Conservation (phyloP, 2,888 invertebrate species). For the Carterocephalus palaemon region DNA sequence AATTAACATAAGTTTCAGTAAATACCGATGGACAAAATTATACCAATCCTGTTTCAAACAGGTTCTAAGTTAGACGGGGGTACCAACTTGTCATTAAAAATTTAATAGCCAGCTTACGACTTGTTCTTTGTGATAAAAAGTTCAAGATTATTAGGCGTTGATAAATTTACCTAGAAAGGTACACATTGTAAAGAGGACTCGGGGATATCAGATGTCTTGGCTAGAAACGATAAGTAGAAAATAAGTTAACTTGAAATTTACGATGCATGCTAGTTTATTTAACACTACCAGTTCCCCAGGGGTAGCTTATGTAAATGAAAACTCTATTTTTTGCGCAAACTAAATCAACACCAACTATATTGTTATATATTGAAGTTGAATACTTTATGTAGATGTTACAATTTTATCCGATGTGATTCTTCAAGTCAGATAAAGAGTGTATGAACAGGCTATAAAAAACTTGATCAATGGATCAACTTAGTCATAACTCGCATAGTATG, state of each 20-base stretch:
- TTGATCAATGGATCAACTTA: constrained; percentile 42
- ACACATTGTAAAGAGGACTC: neutral
- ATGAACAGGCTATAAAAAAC: constrained; percentile 20
- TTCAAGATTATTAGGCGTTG: constrained; percentile 1
- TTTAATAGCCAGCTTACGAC: constrained; percentile 35
- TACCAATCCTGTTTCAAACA: constrained; percentile 48
- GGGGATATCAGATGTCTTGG: constrained; percentile 10
- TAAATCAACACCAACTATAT: constrained; percentile 14
- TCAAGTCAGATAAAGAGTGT: neutral
- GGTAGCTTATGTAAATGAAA: constrained; percentile 1
- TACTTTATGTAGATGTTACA: neutral
- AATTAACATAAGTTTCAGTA: constrained; percentile 14
- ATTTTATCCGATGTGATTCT: neutral
- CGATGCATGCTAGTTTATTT: constrained; percentile 18
- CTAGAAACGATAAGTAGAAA: constrained; percentile 15
- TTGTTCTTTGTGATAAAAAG: constrained; percentile 4
- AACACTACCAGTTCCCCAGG: constrained; percentile 13
- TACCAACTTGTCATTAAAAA: constrained; percentile 50
- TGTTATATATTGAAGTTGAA: neutral
- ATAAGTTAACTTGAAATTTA: constrained; percentile 16
- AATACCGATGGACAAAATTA: constrained; percentile 6
- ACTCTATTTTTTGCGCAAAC: constrained; percentile 10
- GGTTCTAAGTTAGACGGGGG: constrained; percentile 47
- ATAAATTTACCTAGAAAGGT: constrained; percentile 31
- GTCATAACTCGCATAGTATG: constrained; percentile 36